Evolutionary conservation across 1,140 invertebrate genomes (phyloP).

Genomic region (Coenobita brevimanus): DNA sequence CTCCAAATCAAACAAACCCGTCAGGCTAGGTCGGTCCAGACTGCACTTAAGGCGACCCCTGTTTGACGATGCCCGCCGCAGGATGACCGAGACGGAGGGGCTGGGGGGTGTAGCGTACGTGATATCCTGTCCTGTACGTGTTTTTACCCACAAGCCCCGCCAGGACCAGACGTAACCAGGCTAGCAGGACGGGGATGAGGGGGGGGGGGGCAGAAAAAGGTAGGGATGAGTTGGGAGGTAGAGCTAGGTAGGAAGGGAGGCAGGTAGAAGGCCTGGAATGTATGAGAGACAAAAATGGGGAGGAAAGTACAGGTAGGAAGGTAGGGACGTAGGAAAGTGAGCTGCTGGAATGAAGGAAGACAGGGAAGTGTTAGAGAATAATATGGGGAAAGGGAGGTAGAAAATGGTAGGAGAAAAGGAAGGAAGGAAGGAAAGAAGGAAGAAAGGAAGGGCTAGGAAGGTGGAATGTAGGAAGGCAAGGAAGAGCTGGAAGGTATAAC

Average conservation of each 20-base stretch:
- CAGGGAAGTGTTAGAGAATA: slow-evolving; percentile 11
- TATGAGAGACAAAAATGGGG: neutral
- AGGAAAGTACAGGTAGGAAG: neutral
- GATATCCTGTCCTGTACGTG: no score
- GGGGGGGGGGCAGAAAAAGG: neutral
- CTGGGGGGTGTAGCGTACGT: no score
- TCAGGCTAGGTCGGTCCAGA: no score
- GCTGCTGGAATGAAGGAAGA: neutral
- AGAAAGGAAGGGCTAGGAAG: neutral
- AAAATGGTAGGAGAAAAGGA: slow-evolving; percentile 4
- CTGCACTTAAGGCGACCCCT: no score
- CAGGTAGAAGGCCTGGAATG: neutral
- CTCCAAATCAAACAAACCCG: no score
- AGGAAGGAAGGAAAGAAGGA: neutral
- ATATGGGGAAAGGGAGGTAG: slow-evolving; percentile 3
- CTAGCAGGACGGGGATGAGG: neutral
- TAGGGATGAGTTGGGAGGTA: neutral
- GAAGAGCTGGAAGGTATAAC: neutral
- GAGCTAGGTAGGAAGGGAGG: slow-evolving; percentile 7
- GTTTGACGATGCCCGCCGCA: no score
- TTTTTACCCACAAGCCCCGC: no score
- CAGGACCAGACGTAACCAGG: no score
- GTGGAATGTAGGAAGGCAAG: neutral
- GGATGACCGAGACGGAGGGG: no score
- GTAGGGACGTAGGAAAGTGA: neutral